A percentile compares a stretch with the other conserved stretches of the same genome.
phyloP scores from a whole-genome alignment of 2,113 vertebrate genomes.

The Phalacrocorax brasilianus region DNA sequence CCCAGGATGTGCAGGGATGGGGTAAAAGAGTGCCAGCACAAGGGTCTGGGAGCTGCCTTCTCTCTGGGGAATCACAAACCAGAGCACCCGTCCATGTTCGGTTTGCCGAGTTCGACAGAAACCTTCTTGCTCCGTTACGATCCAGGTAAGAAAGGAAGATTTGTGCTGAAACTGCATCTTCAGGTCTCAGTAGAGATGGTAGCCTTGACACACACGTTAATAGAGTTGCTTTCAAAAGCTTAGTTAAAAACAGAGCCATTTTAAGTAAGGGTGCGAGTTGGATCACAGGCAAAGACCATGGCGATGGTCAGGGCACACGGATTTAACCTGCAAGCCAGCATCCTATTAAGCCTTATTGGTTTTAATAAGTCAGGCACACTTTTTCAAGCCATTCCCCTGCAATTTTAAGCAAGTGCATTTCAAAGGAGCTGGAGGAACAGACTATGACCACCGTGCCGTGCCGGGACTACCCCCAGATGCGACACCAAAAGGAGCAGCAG shows the following conservation, averaged over 20 bases:
- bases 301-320: accelerated
- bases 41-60: background rate
- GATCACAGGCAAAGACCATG: background rate
- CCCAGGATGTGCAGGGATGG: accelerated
- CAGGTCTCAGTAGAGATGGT: background rate
- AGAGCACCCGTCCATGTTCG: accelerated
- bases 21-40: background rate
- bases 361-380: background rate
- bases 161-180: background rate
- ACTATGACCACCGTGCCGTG: accelerated
- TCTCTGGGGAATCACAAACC: accelerated
- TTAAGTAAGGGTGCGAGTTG: background rate
- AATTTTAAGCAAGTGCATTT: background rate
- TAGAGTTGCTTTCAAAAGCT: background rate
- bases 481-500: background rate
- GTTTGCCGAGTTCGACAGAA: background rate
- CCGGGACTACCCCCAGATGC: accelerated
- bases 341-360: background rate
- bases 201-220: accelerated
- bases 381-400: background rate
- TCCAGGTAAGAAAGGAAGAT: background rate
- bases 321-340: background rate
- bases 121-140: background rate
- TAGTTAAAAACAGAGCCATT: background rate
- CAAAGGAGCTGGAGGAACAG: background rate